Base-by-base conservation (phyloP, 2,888 invertebrate species). In the Drosophila ochracea region DNA sequence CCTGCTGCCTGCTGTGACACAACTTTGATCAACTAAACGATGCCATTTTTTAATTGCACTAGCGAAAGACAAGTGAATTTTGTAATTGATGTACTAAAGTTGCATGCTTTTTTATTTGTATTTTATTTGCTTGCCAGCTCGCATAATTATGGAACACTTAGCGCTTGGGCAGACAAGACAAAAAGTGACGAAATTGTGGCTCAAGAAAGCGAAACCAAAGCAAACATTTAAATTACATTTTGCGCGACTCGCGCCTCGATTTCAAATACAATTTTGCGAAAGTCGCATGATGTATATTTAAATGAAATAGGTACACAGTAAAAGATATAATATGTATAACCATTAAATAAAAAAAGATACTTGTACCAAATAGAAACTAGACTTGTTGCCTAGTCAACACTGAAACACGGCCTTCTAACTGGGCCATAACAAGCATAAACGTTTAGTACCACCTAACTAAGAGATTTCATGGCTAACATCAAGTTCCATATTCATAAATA, bases 111-210 rank as follows among this genome's bases (percentile, higher is more conserved):
- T 58, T 73, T 59, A 25, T 11, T 39, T 39, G 11, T 28, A 35
- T 39, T 68, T 73, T 55, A 64, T 59, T 70, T 69, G 31, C 28
- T 21, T 39, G 57, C 54, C 65, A 69, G 72, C 47, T 67, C 37
- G 50, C 47, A 78, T 72, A 88, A 75, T 88, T 85, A 78, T 88
- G 83, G 70, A 85, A 72, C 74, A 73, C 77, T 83, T 83, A 74
- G 83, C 80, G 80, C 83, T 82, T 82, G 71, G 79, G 68, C 80
- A 80, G 68, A 47, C 80, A 78, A 30, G n/a, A 21, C 63, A 35
- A 61, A 62, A 39, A 57, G 63, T 83, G 80, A 58, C 53, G 30
- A 76, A 76, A 80, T 25, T 7, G 7, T 13, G 21, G 50, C 49
- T 39, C 39, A 61, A 68, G 54, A 68, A 50, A 68, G 41, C 72